Base-by-base conservation (phyloP, 2,888 invertebrate genomes). In the Amiota minor region DNA sequence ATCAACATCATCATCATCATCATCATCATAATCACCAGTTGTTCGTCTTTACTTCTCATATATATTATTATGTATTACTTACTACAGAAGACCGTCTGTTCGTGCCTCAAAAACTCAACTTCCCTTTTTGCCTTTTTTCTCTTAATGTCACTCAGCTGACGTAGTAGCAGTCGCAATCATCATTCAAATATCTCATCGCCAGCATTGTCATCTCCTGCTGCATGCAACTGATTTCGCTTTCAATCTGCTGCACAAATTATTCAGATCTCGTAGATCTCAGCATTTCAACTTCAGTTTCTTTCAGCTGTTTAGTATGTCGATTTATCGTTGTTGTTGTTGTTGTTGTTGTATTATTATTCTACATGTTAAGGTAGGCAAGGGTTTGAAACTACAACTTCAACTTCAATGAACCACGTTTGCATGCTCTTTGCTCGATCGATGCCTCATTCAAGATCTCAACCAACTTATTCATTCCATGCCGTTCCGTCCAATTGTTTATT, bases 331-430 rank as follows among this genome's bases (percentile, higher is more conserved):
- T 46, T 18, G 46, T 64, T 64, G 46, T 64, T 64, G 9, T 14
- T 61, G 12, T 61, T 16, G 16, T 61, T 61, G 61, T 61, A 11
- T 61, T n/a, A 2, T 61, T 35, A 16, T 53, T 53, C 12, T 35
- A 16, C 59, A 70, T 75, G 80, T 81, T 81, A 80, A 80, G 81
- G 81, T 81, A 81, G 81, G 81, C 76, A 71, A 74, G 78, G 78
- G 79, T 80, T 80, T 75, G 73, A 75, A 73, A 70, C 65, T 55
- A 18, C 75, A 53, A 55, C 69, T 72, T 75, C 77, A 81, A 80
- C 79, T 80, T 83, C 83, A 46, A 49, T 46, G 35, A 35, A 35
- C 35, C 56, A 62, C 20, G 65, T 68, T 70, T 45, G 11, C 64
- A 64, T 14, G 3, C 47, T 45, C 46, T 50, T 12, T 50, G 59